Evolutionary conservation across 2,113 vertebrate genomes (phyloP).

Genomic region (Plestiodon gilberti): DNA sequence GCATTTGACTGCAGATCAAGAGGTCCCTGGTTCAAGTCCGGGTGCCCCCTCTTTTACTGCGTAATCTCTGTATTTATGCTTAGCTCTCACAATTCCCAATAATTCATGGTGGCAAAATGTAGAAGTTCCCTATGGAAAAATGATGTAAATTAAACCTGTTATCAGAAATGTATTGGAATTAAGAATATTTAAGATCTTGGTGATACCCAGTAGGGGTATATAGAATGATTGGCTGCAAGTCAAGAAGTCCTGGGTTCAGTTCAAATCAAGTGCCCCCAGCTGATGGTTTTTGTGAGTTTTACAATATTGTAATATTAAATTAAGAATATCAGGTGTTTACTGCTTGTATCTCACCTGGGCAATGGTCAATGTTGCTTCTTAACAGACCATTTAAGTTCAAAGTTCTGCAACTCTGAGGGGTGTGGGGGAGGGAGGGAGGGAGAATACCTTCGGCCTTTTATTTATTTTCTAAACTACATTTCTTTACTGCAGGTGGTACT

Average conservation of each 20-base stretch:
- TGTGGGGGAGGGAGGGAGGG: background rate
- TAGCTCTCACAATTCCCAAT: too few species aligned
- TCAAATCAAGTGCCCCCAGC: background rate
- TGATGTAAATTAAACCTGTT: background rate
- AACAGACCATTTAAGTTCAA: background rate
- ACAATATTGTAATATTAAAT: too few species aligned
- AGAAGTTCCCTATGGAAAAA: background rate
- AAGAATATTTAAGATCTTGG: too few species aligned
- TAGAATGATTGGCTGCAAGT: too few species aligned
- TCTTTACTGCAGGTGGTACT: background rate
- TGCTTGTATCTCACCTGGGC: too few species aligned
- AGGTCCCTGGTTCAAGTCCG: slow-evolving; percentile 31
- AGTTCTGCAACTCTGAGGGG: background rate
- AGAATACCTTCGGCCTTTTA: background rate
- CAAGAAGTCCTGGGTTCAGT: too few species aligned
- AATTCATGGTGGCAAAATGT: background rate
- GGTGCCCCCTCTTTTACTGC: slow-evolving; percentile 10
- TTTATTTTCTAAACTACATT: background rate
- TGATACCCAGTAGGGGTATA: too few species aligned
- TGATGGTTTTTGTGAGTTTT: background rate
- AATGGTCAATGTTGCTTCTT: background rate
- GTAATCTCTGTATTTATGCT: too few species aligned
- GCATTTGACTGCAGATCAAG: slow-evolving; percentile 35
- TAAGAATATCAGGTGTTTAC: too few species aligned
- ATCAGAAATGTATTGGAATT: background rate